phyloP scores from a whole-genome alignment of 2,113 vertebrate species.

The Pavo muticus region DNA sequence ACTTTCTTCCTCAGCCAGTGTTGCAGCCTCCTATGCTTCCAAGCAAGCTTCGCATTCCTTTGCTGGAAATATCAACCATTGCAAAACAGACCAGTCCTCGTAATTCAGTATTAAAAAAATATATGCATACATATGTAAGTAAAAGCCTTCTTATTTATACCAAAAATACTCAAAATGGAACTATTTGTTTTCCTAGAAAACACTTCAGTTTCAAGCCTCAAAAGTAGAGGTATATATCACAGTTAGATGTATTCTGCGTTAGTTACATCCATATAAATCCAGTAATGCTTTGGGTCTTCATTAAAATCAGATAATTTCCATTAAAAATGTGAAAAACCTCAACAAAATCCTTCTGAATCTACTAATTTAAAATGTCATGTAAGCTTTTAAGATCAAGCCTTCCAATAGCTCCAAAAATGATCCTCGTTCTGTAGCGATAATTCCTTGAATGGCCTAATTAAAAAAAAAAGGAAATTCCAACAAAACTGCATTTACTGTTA shows the following conservation, averaged over 20 bases:
- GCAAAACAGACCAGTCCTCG: not conserved
- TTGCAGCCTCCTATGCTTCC: not conserved
- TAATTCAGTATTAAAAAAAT: not conserved
- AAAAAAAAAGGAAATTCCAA: not conserved
- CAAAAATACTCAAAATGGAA: not conserved
- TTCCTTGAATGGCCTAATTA: not conserved
- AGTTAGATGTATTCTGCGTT: not conserved
- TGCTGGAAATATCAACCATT: not conserved
- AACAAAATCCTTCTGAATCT: not conserved
- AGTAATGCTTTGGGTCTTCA: not conserved
- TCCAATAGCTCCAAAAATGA: not conserved
- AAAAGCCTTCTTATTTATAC: too few species aligned
- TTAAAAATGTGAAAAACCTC: not conserved
- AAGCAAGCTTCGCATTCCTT: not conserved
- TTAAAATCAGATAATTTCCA: not conserved
- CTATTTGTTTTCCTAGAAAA: not conserved
- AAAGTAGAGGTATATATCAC: not conserved
- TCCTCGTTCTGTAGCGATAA: not conserved
- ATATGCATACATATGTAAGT: not conserved
- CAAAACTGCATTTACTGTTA: not conserved
- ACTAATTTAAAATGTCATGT: not conserved
- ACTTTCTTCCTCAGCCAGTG: not conserved
- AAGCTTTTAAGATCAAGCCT: not conserved
- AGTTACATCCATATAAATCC: not conserved
- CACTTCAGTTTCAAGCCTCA: not conserved